Evolutionary conservation across 2,113 vertebrate species (phyloP).

Genomic region (Nannospalax galili): DNA sequence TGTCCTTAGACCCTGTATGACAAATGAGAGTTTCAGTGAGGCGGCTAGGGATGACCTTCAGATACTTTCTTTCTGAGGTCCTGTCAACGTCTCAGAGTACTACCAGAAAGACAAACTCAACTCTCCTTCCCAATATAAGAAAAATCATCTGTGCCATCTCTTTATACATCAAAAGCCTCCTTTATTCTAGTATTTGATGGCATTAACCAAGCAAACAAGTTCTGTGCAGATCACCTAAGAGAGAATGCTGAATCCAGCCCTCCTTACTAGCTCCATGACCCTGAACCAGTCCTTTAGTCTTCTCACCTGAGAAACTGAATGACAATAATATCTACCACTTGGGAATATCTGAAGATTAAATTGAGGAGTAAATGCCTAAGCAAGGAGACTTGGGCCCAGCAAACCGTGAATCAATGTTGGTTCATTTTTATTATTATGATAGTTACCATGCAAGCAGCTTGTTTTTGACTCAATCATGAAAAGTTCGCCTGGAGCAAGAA

Average conservation of each 20-base stretch:
- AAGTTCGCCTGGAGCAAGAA: background rate
- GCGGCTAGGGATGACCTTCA: background rate
- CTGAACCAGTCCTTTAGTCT: background rate
- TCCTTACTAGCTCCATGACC: background rate
- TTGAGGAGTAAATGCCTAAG: background rate
- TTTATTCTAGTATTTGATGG: background rate
- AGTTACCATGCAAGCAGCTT: background rate
- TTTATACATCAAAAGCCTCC: background rate
- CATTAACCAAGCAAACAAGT: background rate
- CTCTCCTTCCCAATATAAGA: too few relatives aligned
- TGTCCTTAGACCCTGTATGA: background rate
- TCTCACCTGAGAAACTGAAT: background rate
- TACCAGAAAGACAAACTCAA: background rate
- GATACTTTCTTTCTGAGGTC: background rate
- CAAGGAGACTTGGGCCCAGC: background rate
- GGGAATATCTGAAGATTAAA: background rate
- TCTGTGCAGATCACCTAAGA: background rate
- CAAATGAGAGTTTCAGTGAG: background rate
- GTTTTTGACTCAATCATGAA: conserved; percentile 30
- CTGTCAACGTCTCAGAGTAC: background rate
- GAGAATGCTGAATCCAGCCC: background rate
- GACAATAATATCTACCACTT: background rate
- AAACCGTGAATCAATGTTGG: background rate
- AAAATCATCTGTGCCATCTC: accelerated
- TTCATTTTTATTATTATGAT: background rate